These are phyloP conservation scores for Masnerella sp. DNA, from an alignment of 2,888 invertebrate genomes.

Conservation along the genomic window DNA sequence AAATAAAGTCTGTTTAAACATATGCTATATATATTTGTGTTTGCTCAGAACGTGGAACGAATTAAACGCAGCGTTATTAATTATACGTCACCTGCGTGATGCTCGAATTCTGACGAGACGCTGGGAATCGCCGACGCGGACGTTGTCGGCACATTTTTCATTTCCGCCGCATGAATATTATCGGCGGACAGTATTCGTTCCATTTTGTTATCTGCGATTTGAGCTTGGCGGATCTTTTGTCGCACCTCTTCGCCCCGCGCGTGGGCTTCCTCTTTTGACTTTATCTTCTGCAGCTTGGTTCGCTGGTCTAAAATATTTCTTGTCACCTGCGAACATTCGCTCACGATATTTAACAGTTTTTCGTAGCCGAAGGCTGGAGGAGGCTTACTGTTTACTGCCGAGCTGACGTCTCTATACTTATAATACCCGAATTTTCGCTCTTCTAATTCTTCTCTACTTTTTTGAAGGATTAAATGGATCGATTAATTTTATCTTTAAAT, in stretches of 20 bases:
- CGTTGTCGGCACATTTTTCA: slow-evolving; percentile 31
- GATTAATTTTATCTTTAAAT: too few species aligned
- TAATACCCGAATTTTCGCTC: not conserved
- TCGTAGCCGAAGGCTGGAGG: slow-evolving; percentile 10
- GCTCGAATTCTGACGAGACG: slow-evolving; percentile 1
- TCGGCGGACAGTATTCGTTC: slow-evolving; percentile 24
- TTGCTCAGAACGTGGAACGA: too few species aligned
- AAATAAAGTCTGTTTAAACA: too few species aligned
- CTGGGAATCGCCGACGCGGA: slow-evolving; percentile 6
- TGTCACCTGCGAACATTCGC: slow-evolving; percentile 57
- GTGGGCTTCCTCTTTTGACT: slow-evolving; percentile 22
- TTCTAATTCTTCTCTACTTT: slow-evolving; percentile 15
- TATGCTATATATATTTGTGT: too few species aligned
- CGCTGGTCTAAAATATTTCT: slow-evolving; percentile 56
- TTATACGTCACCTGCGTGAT: slow-evolving; percentile 40
- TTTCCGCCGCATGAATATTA: slow-evolving; percentile 32
- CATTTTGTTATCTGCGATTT: slow-evolving; percentile 30
- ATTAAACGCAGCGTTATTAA: slow-evolving; percentile 19
- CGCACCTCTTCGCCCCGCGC: slow-evolving; percentile 23
- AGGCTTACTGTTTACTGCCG: slow-evolving; percentile 16
- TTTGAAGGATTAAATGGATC: not conserved
- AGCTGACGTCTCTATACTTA: slow-evolving; percentile 10
- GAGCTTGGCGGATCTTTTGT: slow-evolving; percentile 23
- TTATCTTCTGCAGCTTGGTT: slow-evolving; percentile 33
- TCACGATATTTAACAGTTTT: slow-evolving; percentile 48